Base-by-base conservation (phyloP, 2,888 invertebrate genomes). In the Caenorhabditis becei region DNA sequence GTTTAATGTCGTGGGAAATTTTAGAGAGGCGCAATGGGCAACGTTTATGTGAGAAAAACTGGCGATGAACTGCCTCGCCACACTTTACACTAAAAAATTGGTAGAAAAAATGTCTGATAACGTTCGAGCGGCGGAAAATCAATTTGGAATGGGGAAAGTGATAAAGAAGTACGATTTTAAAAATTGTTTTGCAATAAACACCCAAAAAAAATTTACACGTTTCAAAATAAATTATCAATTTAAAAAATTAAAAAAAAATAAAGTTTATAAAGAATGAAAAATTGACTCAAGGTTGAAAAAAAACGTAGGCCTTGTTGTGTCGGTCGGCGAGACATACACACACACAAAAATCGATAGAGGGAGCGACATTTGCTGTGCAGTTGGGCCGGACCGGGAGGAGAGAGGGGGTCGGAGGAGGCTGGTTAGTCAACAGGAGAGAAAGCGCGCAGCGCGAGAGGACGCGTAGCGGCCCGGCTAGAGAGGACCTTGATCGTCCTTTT, bases 401-500 rank as follows among this genome's bases (percentile, higher is more conserved):
- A 16, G 24, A 26, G 41, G 24, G 5, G 24, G 41, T 14, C 14
- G 20, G 4, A 23, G 32, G 41, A 2, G 41, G 41, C 2, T 41
- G 41, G 58, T 58, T 58, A 58, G 59, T 59, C 59, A 59, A 59
- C 18, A 59, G 54, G 32, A 20, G 51, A 24, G 3, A 49, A 10
- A 20, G 49, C 56, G 56, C 58, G 58, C 58, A 7, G 37, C 59
- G 59, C 59, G 59, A 16, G 41, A 24, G 18, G 41, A 11, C 24
- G 59, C 59, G 59, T 59, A 16, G 59, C 59, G 59, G 59, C 37
- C 32, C 14, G 41, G 41, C 41, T 7, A 1, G 14, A 44, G 10
- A 62, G 49, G 63, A 63, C 63, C 63, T 63, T 63, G 49, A 49
- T 32, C 47, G 28, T 53, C 37, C 4, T 35, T 53, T 37, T 47